phyloP scores from a whole-genome alignment of 2,113 vertebrate species.

The Trichomycterus rosablanca region DNA sequence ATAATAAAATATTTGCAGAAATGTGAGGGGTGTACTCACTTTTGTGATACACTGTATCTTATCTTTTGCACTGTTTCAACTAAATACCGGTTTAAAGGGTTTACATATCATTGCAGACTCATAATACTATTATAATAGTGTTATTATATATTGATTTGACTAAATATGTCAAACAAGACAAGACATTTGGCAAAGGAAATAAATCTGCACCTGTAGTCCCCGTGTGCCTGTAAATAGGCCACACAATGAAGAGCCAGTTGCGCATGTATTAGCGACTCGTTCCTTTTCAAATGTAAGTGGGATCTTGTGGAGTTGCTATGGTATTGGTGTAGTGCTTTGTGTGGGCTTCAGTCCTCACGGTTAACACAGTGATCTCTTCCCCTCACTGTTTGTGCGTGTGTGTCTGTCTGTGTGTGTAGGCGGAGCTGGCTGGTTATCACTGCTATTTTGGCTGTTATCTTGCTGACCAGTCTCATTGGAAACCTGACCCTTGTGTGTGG shows the following conservation, averaged over 20 bases:
- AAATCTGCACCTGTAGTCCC: neutral
- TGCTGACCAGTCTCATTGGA: constrained; percentile 54
- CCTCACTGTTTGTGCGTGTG: constrained; percentile 21
- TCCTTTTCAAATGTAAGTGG: constrained; percentile 54
- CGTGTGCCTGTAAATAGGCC: constrained; percentile 40
- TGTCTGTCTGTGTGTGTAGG: constrained; percentile 51
- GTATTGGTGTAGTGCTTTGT: constrained; percentile 43
- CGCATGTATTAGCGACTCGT: constrained; percentile 42
- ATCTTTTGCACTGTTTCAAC: too few species aligned
- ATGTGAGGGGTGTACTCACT: too few species aligned
- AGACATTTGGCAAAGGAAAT: too few species aligned
- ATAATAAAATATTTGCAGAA: too few species aligned
- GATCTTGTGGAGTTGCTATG: constrained; percentile 50
- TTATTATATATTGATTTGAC: too few species aligned
- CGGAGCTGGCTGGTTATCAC: constrained; percentile 59
- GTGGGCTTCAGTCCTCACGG: neutral
- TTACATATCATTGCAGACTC: too few species aligned
- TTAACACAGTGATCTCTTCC: neutral
- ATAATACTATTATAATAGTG: too few species aligned
- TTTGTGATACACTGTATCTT: too few species aligned
- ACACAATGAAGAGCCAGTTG: neutral
- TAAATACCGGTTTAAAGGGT: too few species aligned
- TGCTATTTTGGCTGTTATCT: constrained; percentile 41
- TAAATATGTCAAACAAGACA: too few species aligned
- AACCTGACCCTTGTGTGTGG: constrained; percentile 50